Conservation (phyloP, 2,113 vertebrate species). For the Asarcornis scutulata region DNA sequence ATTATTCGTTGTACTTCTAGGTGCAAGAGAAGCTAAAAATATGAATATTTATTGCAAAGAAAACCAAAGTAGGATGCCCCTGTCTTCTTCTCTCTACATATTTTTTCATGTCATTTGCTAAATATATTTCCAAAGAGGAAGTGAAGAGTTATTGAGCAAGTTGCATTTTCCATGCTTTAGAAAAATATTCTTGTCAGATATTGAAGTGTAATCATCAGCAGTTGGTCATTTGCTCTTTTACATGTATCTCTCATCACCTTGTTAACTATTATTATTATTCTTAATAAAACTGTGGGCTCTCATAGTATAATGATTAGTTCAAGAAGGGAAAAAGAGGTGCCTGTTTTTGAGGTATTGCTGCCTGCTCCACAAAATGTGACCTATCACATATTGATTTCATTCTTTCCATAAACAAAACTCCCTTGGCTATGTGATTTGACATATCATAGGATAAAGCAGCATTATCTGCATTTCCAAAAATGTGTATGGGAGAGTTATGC, state of each 20-base stretch:
- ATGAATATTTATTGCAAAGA: accelerated
- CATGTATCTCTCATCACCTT: neutral
- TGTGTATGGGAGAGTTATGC: neutral
- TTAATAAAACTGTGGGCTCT: neutral
- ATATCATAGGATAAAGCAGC: neutral
- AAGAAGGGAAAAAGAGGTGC: neutral
- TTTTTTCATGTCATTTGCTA: neutral
- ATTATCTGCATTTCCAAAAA: neutral
- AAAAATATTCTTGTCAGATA: slow-evolving; percentile 12
- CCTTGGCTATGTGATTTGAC: neutral
- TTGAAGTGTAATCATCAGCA: neutral
- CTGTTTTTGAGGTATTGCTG: neutral
- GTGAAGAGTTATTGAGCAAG: neutral
- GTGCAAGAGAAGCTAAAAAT: neutral
- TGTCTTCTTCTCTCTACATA: neutral
- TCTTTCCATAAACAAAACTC: neutral
- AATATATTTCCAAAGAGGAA: neutral
- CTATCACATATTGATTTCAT: neutral
- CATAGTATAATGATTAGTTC: neutral
- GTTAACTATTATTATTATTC: neutral
- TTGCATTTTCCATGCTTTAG: neutral
- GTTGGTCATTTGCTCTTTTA: neutral
- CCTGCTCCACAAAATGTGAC: neutral
- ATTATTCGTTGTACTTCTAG: neutral
- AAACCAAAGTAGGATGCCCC: neutral